Evolutionary conservation across 2,113 vertebrate genomes (phyloP).

Genomic region (Gobio gobio): DNA sequence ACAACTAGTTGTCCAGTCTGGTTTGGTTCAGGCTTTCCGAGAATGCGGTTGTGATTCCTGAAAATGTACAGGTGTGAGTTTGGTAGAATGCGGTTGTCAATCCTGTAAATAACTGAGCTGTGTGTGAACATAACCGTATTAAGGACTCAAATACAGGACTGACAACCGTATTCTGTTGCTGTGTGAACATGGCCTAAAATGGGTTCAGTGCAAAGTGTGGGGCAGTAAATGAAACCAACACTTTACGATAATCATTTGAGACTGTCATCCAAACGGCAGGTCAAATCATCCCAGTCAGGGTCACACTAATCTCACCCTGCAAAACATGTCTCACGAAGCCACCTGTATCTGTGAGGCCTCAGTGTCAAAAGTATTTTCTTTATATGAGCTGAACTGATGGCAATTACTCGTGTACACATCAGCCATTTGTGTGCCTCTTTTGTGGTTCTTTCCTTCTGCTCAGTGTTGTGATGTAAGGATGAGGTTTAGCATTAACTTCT

Average conservation of each 20-base stretch:
- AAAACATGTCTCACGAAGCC: background rate
- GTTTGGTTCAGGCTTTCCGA: too few species aligned
- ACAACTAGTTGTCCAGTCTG: too few species aligned
- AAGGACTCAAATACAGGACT: too few species aligned
- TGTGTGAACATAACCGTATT: too few species aligned
- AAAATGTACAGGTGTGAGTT: too few species aligned
- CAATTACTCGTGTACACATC: conserved; percentile 15
- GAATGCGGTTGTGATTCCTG: too few species aligned
- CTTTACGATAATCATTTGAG: background rate
- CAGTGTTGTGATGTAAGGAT: background rate
- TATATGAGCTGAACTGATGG: background rate
- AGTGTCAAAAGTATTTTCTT: conserved; percentile 4
- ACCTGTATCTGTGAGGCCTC: background rate
- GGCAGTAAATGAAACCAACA: conserved; percentile 49
- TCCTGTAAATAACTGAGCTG: too few species aligned
- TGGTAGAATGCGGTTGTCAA: too few species aligned
- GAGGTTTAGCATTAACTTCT: background rate
- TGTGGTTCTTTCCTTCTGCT: too few species aligned
- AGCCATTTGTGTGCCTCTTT: background rate
- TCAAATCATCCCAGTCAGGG: background rate
- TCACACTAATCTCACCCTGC: background rate
- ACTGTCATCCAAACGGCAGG: background rate
- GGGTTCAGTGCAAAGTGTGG: conserved; percentile 20
- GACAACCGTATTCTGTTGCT: too few species aligned
- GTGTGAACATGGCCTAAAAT: background rate